Evolutionary conservation across 2,113 vertebrate genomes (phyloP).

Genomic region (Megaleporinus macrocephalus): DNA sequence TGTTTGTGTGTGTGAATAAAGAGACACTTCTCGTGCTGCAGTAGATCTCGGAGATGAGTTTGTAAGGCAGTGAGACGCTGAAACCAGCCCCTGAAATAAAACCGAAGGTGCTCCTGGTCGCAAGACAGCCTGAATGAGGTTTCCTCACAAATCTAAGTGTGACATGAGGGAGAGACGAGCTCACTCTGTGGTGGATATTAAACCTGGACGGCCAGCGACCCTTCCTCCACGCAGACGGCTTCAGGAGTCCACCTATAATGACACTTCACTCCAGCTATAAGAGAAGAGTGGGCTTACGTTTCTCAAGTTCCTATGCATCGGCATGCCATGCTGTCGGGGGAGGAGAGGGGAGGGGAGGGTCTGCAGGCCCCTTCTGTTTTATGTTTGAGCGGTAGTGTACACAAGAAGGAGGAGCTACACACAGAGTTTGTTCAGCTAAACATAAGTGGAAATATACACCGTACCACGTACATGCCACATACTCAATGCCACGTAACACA

Average conservation of each 20-base stretch:
- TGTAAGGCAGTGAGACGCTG: not conserved
- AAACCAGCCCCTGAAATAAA: not conserved
- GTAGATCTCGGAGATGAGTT: not conserved
- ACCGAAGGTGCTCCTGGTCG: not conserved
- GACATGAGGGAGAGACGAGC: not conserved
- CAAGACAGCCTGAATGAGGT: not conserved
- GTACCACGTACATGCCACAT: too few species aligned
- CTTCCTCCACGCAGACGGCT: not conserved
- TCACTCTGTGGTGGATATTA: not conserved
- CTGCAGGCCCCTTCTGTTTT: not conserved
- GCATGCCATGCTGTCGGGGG: not conserved
- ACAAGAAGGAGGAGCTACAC: not conserved
- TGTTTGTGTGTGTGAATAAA: not conserved
- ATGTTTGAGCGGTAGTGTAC: not conserved
- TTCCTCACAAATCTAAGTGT: not conserved
- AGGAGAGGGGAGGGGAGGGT: not conserved
- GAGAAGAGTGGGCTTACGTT: not conserved
- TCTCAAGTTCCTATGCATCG: not conserved
- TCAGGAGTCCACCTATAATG: not conserved
- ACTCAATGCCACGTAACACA: not conserved
- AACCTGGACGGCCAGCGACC: not conserved
- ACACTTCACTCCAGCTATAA: not conserved
- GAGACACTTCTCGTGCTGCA: not conserved
- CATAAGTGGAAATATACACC: not conserved
- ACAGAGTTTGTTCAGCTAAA: not conserved